Percentiles rank a stretch among this genome's conserved stretches.
phyloP scores from a whole-genome alignment of 1,140 invertebrate genomes.

The Cydia fagiglandana region DNA sequence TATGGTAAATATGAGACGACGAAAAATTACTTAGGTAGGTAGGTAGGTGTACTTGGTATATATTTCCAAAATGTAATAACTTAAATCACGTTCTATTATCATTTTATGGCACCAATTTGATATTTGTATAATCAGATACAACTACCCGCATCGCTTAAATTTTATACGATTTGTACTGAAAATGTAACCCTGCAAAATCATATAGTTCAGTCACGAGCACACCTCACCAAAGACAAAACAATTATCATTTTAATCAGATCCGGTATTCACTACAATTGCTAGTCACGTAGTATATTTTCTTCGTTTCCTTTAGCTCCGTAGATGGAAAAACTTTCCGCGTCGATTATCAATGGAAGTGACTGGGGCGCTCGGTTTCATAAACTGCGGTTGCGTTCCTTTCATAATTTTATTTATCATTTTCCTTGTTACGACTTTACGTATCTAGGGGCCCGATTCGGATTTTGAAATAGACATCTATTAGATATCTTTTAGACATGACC shows the following conservation, averaged over 20 bases:
- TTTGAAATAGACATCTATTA: too few species aligned
- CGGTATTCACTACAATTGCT: constrained; percentile 33
- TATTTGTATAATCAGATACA: too few species aligned
- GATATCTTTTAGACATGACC: too few species aligned
- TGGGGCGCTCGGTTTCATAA: constrained; percentile 2
- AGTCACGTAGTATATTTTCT: constrained; percentile 46
- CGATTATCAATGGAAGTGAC: constrained; percentile 37
- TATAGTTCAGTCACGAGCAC: too few species aligned
- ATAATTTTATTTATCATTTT: constrained; percentile 14
- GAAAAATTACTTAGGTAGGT: too few species aligned
- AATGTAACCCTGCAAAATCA: neutral
- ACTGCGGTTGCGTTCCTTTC: neutral
- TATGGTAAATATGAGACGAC: too few species aligned
- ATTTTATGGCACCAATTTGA: too few species aligned
- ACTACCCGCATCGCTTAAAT: too few species aligned
- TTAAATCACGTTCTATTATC: too few species aligned
- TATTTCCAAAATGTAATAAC: too few species aligned
- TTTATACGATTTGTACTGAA: neutral
- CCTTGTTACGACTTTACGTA: neutral
- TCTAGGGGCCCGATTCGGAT: too few species aligned
- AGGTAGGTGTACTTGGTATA: too few species aligned
- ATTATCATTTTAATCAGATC: constrained; percentile 18
- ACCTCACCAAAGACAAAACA: neutral
- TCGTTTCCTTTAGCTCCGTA: constrained; percentile 37
- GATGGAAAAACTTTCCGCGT: constrained; percentile 54